Conservation (phyloP, 2,113 vertebrate species). For the Cebidichthys violaceus region DNA sequence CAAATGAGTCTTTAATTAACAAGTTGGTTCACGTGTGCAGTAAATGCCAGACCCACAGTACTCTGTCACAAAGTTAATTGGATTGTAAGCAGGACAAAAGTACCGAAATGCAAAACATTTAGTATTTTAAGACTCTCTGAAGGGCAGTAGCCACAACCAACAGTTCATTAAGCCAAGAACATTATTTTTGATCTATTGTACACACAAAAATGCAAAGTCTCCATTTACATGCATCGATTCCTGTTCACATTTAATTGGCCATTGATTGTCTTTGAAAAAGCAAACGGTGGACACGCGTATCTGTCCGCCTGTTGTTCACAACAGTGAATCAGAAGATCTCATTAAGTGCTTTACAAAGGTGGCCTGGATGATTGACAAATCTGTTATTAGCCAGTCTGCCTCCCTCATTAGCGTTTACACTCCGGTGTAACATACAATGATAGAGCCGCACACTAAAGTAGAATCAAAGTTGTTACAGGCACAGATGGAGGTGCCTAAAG, state of each 20-base stretch:
- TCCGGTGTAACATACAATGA: background rate
- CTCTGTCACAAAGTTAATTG: background rate
- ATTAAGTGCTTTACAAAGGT: slow-evolving; percentile 32
- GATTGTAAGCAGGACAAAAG: background rate
- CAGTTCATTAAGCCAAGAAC: background rate
- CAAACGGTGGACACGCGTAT: background rate
- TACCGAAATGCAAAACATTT: background rate
- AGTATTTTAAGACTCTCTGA: background rate
- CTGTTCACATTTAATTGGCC: background rate
- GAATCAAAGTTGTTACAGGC: background rate
- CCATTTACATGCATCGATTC: background rate
- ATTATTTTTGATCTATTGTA: background rate
- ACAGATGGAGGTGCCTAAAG: background rate
- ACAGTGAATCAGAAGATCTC: slow-evolving; percentile 15
- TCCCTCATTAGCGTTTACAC: slow-evolving; percentile 22
- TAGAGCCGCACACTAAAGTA: background rate
- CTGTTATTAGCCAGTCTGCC: slow-evolving; percentile 36
- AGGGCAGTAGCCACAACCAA: background rate
- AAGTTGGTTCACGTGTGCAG: background rate
- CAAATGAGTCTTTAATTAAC: no score
- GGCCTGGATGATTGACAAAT: slow-evolving; percentile 44
- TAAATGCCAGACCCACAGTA: background rate
- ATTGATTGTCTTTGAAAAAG: background rate
- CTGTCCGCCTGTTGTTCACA: slow-evolving; percentile 2
- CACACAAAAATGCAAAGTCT: background rate